Evolutionary conservation across 1,140 invertebrate species (phyloP), one percentile per base, ranked within the genome.

Genomic region (Heliothis virescens): DNA sequence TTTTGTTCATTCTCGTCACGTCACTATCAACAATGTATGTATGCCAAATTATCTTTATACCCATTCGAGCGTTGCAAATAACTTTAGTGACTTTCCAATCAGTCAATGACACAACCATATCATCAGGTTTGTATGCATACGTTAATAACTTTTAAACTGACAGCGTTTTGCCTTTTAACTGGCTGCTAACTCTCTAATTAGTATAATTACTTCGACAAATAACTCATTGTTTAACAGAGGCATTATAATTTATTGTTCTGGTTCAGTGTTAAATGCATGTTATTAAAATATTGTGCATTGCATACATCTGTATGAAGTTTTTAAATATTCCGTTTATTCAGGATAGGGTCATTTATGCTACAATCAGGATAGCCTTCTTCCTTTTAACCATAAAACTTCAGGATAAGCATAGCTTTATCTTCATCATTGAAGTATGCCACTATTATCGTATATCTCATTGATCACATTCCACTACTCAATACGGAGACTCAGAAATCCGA

Each of bases 1-100:
- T 63, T 41, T 63, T 47, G 3, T 26, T 41, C 15, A 29, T 52
- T n/a, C 48, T 9, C 16, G 18, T 52, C 34, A 69, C 34, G 16
- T 18, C 52, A 52, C 13, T 16, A 47, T 2, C n/a, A 21, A 52
- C 67, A 29, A 71, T 26, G 21, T 71, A 71, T 71, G 21, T 26
- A 71, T 52, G 21, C 65, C 48, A 52, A 69, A 50, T 69, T 65
- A 67, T 71, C 67, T 50, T 71, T 29, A 71, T 71, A 71, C 4
- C 67, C 67, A 53, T 71, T 71, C 48, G 16, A 71, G 67, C 48
- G 67, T 71, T 71, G 21, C 67, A 71, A 71, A 71, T 71, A 67
- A 67, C 63, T 29, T 71, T 71, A 53, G 67, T 71, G 67, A 71
- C 67, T 71, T 71, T 71, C 67, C 67, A 71, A 71, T 71, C 67